phyloP scores from a whole-genome alignment of 2,113 vertebrate species.

The Athene cunicularia region DNA sequence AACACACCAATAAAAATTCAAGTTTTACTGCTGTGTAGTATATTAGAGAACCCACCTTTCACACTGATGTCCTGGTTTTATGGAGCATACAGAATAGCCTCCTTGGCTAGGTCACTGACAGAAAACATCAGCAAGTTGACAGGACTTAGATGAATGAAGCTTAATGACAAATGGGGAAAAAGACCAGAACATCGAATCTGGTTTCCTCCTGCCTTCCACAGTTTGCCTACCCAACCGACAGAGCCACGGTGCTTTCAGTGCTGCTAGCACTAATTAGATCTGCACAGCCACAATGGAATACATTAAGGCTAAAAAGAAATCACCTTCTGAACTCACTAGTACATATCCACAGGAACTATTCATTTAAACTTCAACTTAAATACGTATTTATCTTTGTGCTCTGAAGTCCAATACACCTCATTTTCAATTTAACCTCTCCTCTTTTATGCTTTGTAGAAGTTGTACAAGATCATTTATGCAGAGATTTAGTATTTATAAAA shows the following conservation, averaged over 20 bases:
- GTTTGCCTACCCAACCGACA: not conserved
- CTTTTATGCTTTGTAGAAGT: not conserved
- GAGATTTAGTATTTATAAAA: not conserved
- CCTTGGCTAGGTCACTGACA: not conserved
- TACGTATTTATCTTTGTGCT: constrained; percentile 14
- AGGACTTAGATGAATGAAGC: not conserved
- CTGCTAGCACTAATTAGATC: not conserved
- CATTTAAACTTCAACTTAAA: constrained; percentile 34
- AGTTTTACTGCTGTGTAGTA: not conserved
- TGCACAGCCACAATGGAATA: not conserved
- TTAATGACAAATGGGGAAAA: not conserved
- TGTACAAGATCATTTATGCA: not conserved
- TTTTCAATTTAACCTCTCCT: constrained; percentile 41
- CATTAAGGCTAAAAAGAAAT: not conserved
- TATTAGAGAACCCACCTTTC: not conserved
- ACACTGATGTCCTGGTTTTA: not conserved
- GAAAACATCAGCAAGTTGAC: not conserved
- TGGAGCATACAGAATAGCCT: not conserved
- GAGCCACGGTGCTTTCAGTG: not conserved
- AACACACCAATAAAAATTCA: not conserved
- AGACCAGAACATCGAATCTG: not conserved
- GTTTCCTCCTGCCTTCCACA: not conserved
- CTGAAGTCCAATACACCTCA: constrained; percentile 7
- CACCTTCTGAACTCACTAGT: constrained; percentile 1
- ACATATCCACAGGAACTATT: not conserved